Evolutionary conservation across 2,888 invertebrate species (phyloP).

Genomic region (Drosophila kambysellisi): DNA sequence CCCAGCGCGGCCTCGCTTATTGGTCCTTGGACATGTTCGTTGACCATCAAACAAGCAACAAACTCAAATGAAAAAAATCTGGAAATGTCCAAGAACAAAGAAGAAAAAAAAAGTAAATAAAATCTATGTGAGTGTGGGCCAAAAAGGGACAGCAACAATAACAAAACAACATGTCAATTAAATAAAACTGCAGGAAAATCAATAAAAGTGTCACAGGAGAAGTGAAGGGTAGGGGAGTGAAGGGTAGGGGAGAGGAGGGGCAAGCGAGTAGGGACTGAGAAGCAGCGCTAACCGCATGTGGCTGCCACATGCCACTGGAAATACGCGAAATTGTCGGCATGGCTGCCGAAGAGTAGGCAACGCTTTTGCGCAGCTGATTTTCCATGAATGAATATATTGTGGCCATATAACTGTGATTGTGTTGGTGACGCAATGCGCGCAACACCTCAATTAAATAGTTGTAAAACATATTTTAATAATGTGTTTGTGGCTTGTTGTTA

Average conservation of each 20-base stretch:
- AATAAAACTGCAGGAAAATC: conserved; percentile 78
- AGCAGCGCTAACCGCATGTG: conserved; percentile 25
- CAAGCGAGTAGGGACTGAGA: not conserved
- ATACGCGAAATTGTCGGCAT: conserved; percentile 49
- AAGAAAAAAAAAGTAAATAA: not conserved
- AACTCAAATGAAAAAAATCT: conserved; percentile 51
- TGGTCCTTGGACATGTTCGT: conserved; percentile 80
- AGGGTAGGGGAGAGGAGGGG: too few species aligned
- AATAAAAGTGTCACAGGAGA: conserved; percentile 59
- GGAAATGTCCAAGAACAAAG: conserved; percentile 36
- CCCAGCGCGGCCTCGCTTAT: conserved; percentile 39
- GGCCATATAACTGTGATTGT: not conserved
- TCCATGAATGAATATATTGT: conserved; percentile 60
- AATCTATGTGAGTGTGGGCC: not conserved
- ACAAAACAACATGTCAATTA: conserved; percentile 81
- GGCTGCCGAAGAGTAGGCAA: conserved; percentile 14
- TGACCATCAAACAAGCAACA: conserved; percentile 71
- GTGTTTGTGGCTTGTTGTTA: conserved; percentile 31
- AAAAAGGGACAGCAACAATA: conserved; percentile 73
- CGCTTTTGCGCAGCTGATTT: conserved; percentile 48
- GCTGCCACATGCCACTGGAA: conserved; percentile 44
- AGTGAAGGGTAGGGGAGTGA: not conserved
- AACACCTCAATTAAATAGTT: conserved; percentile 71
- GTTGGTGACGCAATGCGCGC: conserved; percentile 57
- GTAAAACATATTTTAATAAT: conserved; percentile 69